Evolutionary conservation across 2,888 invertebrate genomes (phyloP).

Genomic region (Drosophila subquinaria): DNA sequence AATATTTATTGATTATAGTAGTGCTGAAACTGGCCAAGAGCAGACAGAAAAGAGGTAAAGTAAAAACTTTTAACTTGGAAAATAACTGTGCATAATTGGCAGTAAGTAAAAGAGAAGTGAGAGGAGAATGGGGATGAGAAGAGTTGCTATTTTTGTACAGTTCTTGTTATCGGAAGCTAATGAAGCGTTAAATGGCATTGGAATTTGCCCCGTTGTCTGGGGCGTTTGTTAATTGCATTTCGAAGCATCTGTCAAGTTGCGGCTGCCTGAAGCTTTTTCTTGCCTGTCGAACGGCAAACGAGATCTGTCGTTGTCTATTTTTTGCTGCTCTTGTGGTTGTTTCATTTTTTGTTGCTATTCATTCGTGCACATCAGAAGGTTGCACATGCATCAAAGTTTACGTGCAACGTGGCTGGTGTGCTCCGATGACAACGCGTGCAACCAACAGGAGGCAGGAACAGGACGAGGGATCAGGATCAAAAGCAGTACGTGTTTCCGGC

Average conservation of each 20-base stretch:
- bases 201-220: constrained; percentile 11
- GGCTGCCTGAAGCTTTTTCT: constrained; percentile 10
- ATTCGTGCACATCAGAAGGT: constrained; percentile 28
- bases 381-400: constrained; percentile 46
- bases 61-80: constrained; percentile 55
- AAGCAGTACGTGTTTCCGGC: constrained; percentile 54
- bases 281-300: constrained; percentile 38
- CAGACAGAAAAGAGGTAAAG: constrained; percentile 4
- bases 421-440: constrained; percentile 21
- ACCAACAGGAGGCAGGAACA: background rate
- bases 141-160: constrained; percentile 5
- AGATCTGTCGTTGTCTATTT: constrained; percentile 16
- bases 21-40: constrained; percentile 8
- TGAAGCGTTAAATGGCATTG: constrained; percentile 69
- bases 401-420: constrained; percentile 27
- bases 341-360: background rate
- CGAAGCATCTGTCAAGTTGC: constrained; percentile 59
- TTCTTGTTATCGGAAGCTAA: constrained; percentile 53
- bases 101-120: background rate
- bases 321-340: constrained; percentile 1
- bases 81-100: constrained; percentile 71
- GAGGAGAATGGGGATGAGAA: background rate
- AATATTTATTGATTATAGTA: constrained; percentile 72
- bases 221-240: constrained; percentile 67
- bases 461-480: constrained; percentile 23